These are phyloP conservation scores for Oxyteleia sp. DNA, from an alignment of 2,888 invertebrate genomes.

Conservation along the genomic window DNA sequence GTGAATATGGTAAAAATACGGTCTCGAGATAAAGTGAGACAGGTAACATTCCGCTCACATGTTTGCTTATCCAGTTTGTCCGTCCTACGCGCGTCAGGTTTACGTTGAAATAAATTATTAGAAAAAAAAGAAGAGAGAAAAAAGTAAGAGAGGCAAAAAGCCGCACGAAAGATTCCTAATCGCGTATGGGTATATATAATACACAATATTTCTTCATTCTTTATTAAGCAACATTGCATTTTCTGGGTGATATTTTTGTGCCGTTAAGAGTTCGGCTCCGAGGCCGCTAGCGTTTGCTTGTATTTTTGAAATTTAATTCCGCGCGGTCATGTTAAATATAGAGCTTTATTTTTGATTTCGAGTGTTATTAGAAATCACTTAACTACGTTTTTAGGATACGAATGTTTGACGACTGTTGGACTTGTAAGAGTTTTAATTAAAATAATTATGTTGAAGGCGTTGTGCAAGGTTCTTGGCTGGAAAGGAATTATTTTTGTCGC, in stretches of 20 bases:
- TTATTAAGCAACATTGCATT: constrained; percentile 62
- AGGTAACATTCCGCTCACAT: constrained; percentile 71
- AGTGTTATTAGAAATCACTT: constrained; percentile 13
- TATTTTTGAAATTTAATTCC: constrained; percentile 22
- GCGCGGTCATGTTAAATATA: constrained; percentile 29
- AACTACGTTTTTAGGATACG: neutral
- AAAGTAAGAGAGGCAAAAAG: neutral
- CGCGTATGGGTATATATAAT: constrained; percentile 64
- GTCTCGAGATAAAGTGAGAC: constrained; percentile 68
- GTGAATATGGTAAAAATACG: constrained; percentile 49
- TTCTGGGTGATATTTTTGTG: constrained; percentile 62
- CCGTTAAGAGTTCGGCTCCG: constrained; percentile 20
- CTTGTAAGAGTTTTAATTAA: too few relatives aligned
- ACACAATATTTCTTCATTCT: constrained; percentile 55
- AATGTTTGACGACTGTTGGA: too few relatives aligned
- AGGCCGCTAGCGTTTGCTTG: neutral
- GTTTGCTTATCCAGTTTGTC: constrained; percentile 73
- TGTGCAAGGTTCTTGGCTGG: constrained; percentile 4
- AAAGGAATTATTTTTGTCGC: constrained; percentile 40
- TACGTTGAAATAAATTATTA: constrained; percentile 69
- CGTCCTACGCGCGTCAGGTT: constrained; percentile 70
- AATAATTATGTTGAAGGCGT: constrained; percentile 38
- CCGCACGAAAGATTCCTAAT: constrained; percentile 58
- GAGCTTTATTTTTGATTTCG: constrained; percentile 36
- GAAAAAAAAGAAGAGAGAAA: constrained; percentile 41